Conservation (phyloP, 2,888 invertebrate species). For the Mellilla xanthometata region DNA sequence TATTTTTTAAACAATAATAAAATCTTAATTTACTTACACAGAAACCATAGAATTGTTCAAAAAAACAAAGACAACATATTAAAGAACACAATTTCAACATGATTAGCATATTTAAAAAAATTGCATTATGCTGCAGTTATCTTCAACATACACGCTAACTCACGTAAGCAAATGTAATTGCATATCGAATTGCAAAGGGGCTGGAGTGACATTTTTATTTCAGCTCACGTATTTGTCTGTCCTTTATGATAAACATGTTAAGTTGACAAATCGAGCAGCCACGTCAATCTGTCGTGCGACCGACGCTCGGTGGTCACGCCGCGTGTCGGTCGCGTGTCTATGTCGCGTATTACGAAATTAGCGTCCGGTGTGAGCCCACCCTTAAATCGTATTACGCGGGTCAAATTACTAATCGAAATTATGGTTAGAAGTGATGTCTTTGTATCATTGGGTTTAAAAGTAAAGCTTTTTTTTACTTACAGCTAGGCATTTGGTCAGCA, state of each 20-base stretch:
- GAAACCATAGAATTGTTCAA: no score
- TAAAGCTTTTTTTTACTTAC: no score
- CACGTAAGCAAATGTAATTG: slow-evolving; percentile 28
- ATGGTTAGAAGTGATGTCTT: slow-evolving; percentile 9
- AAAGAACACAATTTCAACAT: no score
- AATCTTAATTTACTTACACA: no score
- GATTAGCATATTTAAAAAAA: no score
- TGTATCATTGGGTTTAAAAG: no score
- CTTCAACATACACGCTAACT: slow-evolving; percentile 15
- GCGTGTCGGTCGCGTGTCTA: slow-evolving; percentile 59
- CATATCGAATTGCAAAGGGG: slow-evolving; percentile 45
- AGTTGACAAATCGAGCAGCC: slow-evolving; percentile 72
- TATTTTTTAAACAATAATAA: no score
- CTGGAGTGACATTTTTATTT: slow-evolving; percentile 52
- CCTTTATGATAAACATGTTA: slow-evolving; percentile 66
- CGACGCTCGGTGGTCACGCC: slow-evolving; percentile 48
- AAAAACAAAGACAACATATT: no score
- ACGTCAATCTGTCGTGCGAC: slow-evolving; percentile 69
- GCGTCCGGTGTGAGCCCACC: slow-evolving; percentile 62
- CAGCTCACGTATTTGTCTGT: slow-evolving; percentile 54
- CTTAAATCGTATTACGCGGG: slow-evolving; percentile 60
- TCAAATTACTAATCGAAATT: slow-evolving; percentile 52
- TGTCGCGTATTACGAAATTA: slow-evolving; percentile 75
- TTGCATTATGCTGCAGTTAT: background rate
- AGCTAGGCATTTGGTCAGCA: no score